Conservation (phyloP, 2,888 invertebrate genomes). For the Heteromyza rotundicornis region DNA sequence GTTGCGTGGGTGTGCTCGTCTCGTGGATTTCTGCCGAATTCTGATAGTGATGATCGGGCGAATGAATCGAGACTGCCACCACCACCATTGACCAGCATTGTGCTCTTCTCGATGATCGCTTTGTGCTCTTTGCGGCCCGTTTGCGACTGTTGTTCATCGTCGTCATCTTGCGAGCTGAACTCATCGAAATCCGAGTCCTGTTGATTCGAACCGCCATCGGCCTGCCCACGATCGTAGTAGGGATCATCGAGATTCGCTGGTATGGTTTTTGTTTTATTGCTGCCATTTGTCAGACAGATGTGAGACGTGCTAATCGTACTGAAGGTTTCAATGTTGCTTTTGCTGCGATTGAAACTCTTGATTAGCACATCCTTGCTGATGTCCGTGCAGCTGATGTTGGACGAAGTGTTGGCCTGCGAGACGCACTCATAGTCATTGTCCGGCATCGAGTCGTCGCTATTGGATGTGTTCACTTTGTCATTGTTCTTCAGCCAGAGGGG, state of each 20-base stretch:
- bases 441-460: constrained; percentile 18
- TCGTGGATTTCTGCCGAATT: constrained; percentile 28
- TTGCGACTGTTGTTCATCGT: constrained; percentile 55
- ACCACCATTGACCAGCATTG: background rate
- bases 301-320: constrained; percentile 53
- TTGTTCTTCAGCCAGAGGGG: constrained; percentile 62
- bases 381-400: constrained; percentile 52
- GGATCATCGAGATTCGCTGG: constrained; percentile 42
- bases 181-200: constrained; percentile 88
- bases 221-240: constrained; percentile 59
- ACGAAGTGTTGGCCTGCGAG: constrained; percentile 34
- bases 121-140: constrained; percentile 24
- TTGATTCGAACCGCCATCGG: constrained; percentile 84
- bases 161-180: constrained; percentile 78
- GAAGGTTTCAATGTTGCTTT: constrained; percentile 60
- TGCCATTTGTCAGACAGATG: constrained; percentile 44
- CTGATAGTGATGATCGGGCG: constrained; percentile 39
- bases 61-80: no score
- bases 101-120: constrained; percentile 30
- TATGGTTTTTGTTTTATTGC: constrained; percentile 37
- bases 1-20: constrained; percentile 22
- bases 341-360: constrained; percentile 58
- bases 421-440: constrained; percentile 37
- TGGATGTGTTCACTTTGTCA: constrained; percentile 44
- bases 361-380: constrained; percentile 47